Conservation (phyloP, 2,113 vertebrate genomes). For the Pedetes capensis region DNA sequence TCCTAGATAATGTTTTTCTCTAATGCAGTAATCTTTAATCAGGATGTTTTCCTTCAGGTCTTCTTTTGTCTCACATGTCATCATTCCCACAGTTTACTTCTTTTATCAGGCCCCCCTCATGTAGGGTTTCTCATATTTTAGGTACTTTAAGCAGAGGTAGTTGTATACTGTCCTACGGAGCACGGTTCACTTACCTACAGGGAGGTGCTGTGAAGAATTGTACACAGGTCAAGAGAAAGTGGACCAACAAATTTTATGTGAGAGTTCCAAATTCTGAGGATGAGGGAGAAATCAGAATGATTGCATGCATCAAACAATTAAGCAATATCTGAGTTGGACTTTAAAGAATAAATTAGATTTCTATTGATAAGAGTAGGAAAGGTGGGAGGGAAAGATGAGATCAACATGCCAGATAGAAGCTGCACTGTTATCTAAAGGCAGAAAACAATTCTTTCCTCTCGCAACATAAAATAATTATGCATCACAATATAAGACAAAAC, state of each 20-base stretch:
- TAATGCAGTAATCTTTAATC: neutral
- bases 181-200: too few relatives aligned
- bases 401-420: neutral
- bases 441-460: neutral
- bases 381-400: neutral
- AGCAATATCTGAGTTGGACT: neutral
- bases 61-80: neutral
- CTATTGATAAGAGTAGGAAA: neutral
- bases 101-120: neutral
- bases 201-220: neutral
- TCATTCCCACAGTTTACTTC: neutral
- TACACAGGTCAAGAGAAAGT: neutral
- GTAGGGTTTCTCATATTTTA: neutral
- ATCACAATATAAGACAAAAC: neutral
- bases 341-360: neutral
- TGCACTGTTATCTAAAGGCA: neutral
- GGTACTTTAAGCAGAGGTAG: neutral
- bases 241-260: neutral
- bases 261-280: neutral
- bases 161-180: too few relatives aligned
- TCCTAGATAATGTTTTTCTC: neutral
- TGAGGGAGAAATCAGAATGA: neutral
- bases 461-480: neutral
- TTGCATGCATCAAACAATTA: neutral
- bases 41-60: neutral